Percentiles rank a stretch among this genome's conserved stretches.
Evolutionary conservation across 2,113 vertebrate genomes (phyloP).

Genomic region (Trichomycterus rosablanca): DNA sequence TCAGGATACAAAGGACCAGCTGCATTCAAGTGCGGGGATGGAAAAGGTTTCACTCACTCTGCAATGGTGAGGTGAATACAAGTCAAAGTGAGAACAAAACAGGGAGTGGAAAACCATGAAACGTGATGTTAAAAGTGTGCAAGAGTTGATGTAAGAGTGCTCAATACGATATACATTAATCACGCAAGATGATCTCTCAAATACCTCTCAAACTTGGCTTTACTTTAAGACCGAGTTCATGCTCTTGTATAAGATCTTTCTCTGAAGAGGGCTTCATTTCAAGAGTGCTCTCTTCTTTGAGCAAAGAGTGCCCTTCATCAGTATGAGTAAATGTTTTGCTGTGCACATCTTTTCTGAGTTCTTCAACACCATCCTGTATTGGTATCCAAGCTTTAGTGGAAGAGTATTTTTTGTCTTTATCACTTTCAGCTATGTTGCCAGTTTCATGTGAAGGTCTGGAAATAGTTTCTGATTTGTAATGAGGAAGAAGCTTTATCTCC

Average conservation of each 20-base stretch:
- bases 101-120: neutral
- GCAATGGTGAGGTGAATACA: too few species aligned
- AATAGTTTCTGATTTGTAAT: too few species aligned
- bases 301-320: neutral
- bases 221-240: slow-evolving; percentile 4
- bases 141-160: slow-evolving; percentile 17
- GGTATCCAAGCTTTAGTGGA: too few species aligned
- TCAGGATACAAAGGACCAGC: too few species aligned
- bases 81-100: slow-evolving; percentile 1
- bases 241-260: slow-evolving; percentile 6
- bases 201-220: slow-evolving; percentile 18
- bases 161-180: neutral
- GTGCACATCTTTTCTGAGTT: neutral
- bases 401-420: too few species aligned
- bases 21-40: neutral
- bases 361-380: too few species aligned
- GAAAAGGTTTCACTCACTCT: neutral
- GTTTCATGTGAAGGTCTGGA: too few species aligned
- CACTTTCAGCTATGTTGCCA: too few species aligned
- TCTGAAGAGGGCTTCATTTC: neutral
- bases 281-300: neutral
- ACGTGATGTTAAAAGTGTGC: slow-evolving; percentile 7
- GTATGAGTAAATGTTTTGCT: neutral
- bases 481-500: too few species aligned
- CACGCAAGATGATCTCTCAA: slow-evolving; percentile 12